Percentiles rank a stretch among this genome's conserved stretches.
These are phyloP conservation scores for Thalassarche chlororhynchos DNA, from an alignment of 2,113 vertebrate genomes.

Conservation along the genomic window DNA sequence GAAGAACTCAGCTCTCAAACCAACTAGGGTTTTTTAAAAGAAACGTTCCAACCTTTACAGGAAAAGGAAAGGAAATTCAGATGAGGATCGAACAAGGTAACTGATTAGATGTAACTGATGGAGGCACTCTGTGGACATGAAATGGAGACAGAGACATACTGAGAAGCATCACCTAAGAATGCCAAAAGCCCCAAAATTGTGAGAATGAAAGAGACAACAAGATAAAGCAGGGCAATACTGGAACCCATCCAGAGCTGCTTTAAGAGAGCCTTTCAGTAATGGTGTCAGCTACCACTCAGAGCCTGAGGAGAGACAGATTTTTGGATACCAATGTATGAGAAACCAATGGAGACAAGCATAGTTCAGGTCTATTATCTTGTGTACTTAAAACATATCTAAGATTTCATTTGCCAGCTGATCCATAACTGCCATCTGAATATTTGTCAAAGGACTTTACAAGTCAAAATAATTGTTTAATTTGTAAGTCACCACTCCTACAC, in stretches of 20 bases:
- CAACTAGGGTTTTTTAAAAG: not conserved
- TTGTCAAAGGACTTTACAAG: not conserved
- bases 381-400: not conserved
- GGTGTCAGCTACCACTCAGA: not conserved
- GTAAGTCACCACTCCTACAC: not conserved
- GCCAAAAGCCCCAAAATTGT: not conserved
- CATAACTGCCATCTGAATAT: not conserved
- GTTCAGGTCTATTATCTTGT: not conserved
- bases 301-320: not conserved
- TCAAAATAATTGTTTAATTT: conserved; percentile 1
- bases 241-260: not conserved
- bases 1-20: not conserved
- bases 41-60: not conserved
- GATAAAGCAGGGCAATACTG: not conserved
- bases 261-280: not conserved
- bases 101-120: not conserved
- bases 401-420: not conserved
- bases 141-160: not conserved
- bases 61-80: not conserved
- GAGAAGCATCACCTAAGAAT: not conserved
- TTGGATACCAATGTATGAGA: not conserved
- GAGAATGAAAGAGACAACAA: not conserved
- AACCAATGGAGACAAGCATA: not conserved
- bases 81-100: not conserved
- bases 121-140: not conserved